Evolutionary conservation across 2,888 invertebrate species (phyloP).

Genomic region (Sipunculus nudus): DNA sequence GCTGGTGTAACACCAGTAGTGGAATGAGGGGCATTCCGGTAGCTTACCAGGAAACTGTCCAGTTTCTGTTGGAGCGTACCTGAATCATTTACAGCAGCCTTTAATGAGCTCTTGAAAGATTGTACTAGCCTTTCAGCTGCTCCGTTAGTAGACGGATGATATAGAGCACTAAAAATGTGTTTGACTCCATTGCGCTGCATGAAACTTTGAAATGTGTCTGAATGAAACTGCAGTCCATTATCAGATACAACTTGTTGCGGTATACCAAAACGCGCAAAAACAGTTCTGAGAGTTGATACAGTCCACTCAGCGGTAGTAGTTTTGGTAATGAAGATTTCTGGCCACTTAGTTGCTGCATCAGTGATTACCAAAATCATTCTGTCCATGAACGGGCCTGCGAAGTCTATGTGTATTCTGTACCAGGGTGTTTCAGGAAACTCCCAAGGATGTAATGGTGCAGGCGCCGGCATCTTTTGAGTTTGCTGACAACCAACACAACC

Average conservation of each 20-base stretch:
- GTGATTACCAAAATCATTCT: slow-evolving; percentile 33
- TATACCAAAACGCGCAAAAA: slow-evolving; percentile 36
- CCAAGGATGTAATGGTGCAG: slow-evolving; percentile 43
- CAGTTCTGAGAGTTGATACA: slow-evolving; percentile 26
- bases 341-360: slow-evolving; percentile 40
- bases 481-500: slow-evolving; percentile 33
- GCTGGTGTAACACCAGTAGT: too few species aligned
- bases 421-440: slow-evolving; percentile 41
- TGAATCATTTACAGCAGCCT: too few species aligned
- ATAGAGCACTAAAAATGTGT: too few species aligned
- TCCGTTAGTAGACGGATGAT: too few species aligned
- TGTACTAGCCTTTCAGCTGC: too few species aligned
- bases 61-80: too few species aligned
- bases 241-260: slow-evolving; percentile 38
- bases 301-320: slow-evolving; percentile 26
- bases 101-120: too few species aligned
- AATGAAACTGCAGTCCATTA: slow-evolving; percentile 36
- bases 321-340: slow-evolving; percentile 23
- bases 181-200: slow-evolving; percentile 26
- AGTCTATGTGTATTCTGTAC: slow-evolving; percentile 45
- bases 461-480: slow-evolving; percentile 23
- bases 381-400: slow-evolving; percentile 35
- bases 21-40: too few species aligned
- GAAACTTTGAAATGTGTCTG: slow-evolving; percentile 31
- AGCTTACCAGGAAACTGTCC: too few species aligned